phyloP scores from a whole-genome alignment of 2,888 invertebrate genomes.

The Amiota communis region DNA sequence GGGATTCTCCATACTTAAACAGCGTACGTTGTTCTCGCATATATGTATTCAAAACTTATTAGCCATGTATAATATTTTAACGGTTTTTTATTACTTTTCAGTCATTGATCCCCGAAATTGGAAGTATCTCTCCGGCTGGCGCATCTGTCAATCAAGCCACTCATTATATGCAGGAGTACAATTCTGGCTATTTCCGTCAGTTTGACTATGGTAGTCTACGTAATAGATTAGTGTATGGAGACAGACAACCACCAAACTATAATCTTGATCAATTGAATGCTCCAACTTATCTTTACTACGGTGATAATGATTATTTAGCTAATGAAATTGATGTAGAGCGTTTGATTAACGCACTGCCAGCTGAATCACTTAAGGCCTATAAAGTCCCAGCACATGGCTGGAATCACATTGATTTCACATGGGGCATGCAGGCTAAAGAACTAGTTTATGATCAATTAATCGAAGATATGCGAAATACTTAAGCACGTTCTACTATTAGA shows the following conservation, averaged over 20 bases:
- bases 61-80: too few species aligned
- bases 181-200: slow-evolving; percentile 56
- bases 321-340: slow-evolving; percentile 62
- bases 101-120: slow-evolving; percentile 61
- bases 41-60: background rate
- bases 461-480: slow-evolving; percentile 53
- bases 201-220: slow-evolving; percentile 58
- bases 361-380: slow-evolving; percentile 51
- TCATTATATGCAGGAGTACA: slow-evolving; percentile 64
- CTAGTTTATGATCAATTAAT: slow-evolving; percentile 57
- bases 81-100: slow-evolving; percentile 14
- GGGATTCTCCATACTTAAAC: slow-evolving; percentile 59
- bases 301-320: slow-evolving; percentile 64
- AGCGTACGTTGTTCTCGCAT: slow-evolving; percentile 21
- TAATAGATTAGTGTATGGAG: slow-evolving; percentile 55
- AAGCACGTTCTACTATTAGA: slow-evolving; percentile 7
- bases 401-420: slow-evolving; percentile 65
- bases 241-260: slow-evolving; percentile 51
- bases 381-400: slow-evolving; percentile 57
- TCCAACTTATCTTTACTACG: slow-evolving; percentile 61
- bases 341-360: slow-evolving; percentile 49
- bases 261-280: slow-evolving; percentile 51
- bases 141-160: slow-evolving; percentile 60
- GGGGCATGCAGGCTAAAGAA: slow-evolving; percentile 58
- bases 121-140: slow-evolving; percentile 64